Percentiles rank a stretch among this genome's conserved stretches.
Conservation (phyloP, 92 coral and sea anemone species). For the Pocillopora grandis region DNA sequence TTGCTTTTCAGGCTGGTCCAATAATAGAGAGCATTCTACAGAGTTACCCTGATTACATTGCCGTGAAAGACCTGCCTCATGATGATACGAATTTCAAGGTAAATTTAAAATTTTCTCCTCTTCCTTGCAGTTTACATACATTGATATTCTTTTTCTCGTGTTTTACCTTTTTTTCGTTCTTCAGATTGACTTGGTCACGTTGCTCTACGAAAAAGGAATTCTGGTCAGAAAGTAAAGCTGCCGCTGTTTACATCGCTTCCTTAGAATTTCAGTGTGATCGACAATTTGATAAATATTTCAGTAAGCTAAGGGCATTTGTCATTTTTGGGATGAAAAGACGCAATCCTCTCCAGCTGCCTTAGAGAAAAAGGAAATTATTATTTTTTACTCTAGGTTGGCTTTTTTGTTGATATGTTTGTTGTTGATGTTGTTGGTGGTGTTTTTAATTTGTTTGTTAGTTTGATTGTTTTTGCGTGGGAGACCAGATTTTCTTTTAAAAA, state of each 20-base stretch:
- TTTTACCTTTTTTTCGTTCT: background rate
- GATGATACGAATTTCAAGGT: constrained; percentile 84
- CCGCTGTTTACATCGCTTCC: background rate
- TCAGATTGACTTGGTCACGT: constrained; percentile 68
- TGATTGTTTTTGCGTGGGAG: too few relatives aligned
- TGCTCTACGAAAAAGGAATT: constrained; percentile 90
- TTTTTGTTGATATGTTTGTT: too few relatives aligned
- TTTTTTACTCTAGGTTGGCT: too few relatives aligned
- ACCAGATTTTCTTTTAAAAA: too few relatives aligned
- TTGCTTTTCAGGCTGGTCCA: constrained; percentile 82
- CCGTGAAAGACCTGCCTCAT: constrained; percentile 88
- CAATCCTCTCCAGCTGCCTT: too few relatives aligned
- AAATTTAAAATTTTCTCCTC: background rate
- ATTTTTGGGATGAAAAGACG: too few relatives aligned
- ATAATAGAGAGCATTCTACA: constrained; percentile 72
- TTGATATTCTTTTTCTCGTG: background rate
- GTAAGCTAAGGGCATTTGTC: too few relatives aligned
- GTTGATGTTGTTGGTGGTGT: too few relatives aligned
- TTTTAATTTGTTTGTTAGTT: too few relatives aligned
- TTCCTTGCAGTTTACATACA: background rate
- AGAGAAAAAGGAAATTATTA: too few relatives aligned
- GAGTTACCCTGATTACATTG: constrained; percentile 71
- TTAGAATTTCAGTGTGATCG: background rate
- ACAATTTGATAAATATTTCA: background rate
- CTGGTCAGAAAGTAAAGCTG: constrained; percentile 53